Percentiles rank a stretch among this genome's conserved stretches.
Conservation (phyloP, 2,113 vertebrate species). For the Rhombomys opimus region DNA sequence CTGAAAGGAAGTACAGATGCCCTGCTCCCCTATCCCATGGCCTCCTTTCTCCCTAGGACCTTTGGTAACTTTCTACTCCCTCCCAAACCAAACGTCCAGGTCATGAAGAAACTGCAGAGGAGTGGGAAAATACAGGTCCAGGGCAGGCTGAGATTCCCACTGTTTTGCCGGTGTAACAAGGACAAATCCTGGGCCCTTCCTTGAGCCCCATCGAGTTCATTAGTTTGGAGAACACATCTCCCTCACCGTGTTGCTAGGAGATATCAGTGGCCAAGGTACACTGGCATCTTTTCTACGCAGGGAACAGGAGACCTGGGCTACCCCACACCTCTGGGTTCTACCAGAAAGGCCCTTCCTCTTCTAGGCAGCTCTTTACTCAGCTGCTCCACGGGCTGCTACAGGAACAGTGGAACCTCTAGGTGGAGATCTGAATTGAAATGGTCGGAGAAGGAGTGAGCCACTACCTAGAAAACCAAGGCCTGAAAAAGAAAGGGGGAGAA, state of each 20-base stretch:
- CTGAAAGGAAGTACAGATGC: background rate
- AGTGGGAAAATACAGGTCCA: background rate
- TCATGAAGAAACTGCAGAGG: background rate
- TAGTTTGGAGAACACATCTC: background rate
- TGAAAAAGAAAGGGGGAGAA: background rate
- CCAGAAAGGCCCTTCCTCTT: background rate
- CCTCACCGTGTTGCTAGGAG: background rate
- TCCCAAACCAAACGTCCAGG: background rate
- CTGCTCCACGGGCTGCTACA: background rate
- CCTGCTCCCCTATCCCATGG: background rate
- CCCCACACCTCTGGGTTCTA: background rate
- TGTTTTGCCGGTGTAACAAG: background rate
- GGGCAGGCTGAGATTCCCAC: background rate
- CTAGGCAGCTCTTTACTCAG: background rate
- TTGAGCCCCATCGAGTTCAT: background rate
- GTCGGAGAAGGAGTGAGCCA: background rate
- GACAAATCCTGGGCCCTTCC: background rate
- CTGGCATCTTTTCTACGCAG: background rate
- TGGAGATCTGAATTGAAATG: background rate
- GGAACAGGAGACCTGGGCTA: no score
- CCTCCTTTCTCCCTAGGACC: background rate
- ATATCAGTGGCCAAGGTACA: background rate
- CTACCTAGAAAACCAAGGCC: background rate
- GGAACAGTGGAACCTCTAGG: background rate
- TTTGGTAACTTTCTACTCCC: background rate